Base-by-base conservation (phyloP, 35 echinoderm and acorn worm genomes). In the Strongylocentrotus purpuratus region DNA sequence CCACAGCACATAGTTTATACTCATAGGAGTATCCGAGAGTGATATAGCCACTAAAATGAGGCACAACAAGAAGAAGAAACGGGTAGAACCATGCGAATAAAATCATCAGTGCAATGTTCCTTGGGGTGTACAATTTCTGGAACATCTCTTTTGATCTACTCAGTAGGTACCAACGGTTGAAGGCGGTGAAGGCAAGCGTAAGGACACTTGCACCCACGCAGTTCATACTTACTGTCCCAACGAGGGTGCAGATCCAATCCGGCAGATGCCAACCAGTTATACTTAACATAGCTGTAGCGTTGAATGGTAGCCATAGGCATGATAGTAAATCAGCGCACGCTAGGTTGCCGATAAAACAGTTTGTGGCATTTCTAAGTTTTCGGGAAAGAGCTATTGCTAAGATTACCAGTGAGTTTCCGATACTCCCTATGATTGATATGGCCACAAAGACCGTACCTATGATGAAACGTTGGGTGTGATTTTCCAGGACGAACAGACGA, bases 361-460 rank as follows among this genome's bases (percentile, higher is more conserved):
- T 97, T 32, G 96, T 97, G 35, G 50, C 50, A 14, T 88, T 97
- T 58, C 95, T 94, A 5, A 96, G 95, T 50, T 96, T 96, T 20
- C 86, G 85, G 3, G 95, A 96, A 10, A 96, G 50, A 7, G 86
- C 60, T 48, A 96, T 85, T 18, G 96, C 94, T 14, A 95, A 5
- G 32, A 96, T 94, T 9, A 94, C 87, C 28, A 96, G 48, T 1
- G 31, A 17, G 86, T 96, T 96, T 6, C 94, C 96, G 0, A 70
- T 31, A 20, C 85, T 33, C 31, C 96, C 94, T 18, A 94, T 10
- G 12, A 94, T 22, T 61, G 93, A 45, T 32, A 96, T 89, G 3
- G 33, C 32, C 9, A 48, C 41, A 31, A 94, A 9, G 47, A 94
- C 31, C 0, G 22, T 59, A 20, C 92, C 85, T 12, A 96, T 65